A percentile compares a stretch with the other conserved stretches of the same genome.
phyloP scores from a whole-genome alignment of 2,113 vertebrate genomes.

The Trichomycterus rosablanca region DNA sequence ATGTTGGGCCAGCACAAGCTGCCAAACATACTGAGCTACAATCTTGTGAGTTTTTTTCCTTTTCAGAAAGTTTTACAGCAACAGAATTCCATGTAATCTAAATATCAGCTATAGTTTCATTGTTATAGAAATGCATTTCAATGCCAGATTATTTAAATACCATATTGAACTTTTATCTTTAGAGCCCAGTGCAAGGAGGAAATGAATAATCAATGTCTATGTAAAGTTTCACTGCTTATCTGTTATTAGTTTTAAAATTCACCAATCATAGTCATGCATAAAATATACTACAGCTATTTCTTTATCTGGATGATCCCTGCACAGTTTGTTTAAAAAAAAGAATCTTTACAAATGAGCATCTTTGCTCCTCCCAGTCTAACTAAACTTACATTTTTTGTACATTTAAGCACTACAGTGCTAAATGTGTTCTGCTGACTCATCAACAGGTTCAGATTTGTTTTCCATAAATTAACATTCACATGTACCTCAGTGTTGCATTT shows the following conservation, averaged over 20 bases:
- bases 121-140: slow-evolving; percentile 50
- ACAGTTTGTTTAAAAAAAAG: too few species aligned
- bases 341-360: too few species aligned
- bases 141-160: slow-evolving; percentile 11
- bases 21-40: slow-evolving; percentile 31
- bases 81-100: slow-evolving; percentile 59
- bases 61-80: slow-evolving; percentile 57
- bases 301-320: too few species aligned
- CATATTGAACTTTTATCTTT: slow-evolving; percentile 13
- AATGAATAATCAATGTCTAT: slow-evolving; percentile 22
- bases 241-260: slow-evolving; percentile 20
- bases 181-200: slow-evolving; percentile 2
- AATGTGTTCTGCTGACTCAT: slow-evolving; percentile 5
- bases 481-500: too few species aligned
- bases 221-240: slow-evolving; percentile 17
- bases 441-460: too few species aligned
- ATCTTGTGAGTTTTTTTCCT: neutral
- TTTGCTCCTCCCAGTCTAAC: too few species aligned
- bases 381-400: neutral
- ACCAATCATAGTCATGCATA: too few species aligned
- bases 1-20: too few species aligned
- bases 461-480: too few species aligned
- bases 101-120: slow-evolving; percentile 68
- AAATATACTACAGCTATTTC: too few species aligned
- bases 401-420: neutral